Base-by-base conservation (phyloP, 2,113 vertebrate genomes). In the Scophthalmus maximus region DNA sequence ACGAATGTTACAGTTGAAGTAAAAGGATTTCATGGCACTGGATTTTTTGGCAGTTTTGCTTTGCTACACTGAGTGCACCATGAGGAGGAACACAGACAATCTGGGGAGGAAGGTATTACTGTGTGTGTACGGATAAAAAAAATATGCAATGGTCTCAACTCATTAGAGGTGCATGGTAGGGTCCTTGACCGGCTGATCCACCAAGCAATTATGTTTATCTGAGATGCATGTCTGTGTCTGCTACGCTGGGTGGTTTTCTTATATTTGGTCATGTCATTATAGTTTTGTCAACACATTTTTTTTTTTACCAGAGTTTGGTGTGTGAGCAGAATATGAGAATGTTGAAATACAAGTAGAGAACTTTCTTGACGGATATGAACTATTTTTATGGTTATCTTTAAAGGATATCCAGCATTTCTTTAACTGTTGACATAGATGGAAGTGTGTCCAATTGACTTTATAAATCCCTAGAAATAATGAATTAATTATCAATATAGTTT, bases 21-120 rank as follows among this genome's bases (percentile, higher is more conserved):
- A 75, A 88, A 86, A 82, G 80, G 86, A 89, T 89, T 88, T 91
- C 76, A 87, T 86, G 81, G 58, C 44, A 9, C 57, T 65, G 69
- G 63, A 12, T 71, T 89, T 82, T 68, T 67, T 71, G 78, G 55
- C 38, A 55, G 42, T 75, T 85, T 69, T 51, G 69, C 72, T 81
- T 79, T 81, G 52, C 78, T 72, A 40, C 67, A 68, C 46, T 17
- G 50, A 17, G 76, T 68, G 76, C 63, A 20, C 17, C 20, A 17
- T 1, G 70, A 65, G 49, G 65, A 73, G 71, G 58, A 57, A 74
- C 61, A 29, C 38, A 29, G 69, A 22, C 69, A 76, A 82, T 69
- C 50, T 49, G 64, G 85, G 76, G 73, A 78, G 56, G 61, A 66
- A 51, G 46, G 60, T 76, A 82, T 86, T 86, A 87, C 53, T 44